Conservation (phyloP, 2,888 invertebrate genomes). For the Dasysyrphus albostriatus region DNA sequence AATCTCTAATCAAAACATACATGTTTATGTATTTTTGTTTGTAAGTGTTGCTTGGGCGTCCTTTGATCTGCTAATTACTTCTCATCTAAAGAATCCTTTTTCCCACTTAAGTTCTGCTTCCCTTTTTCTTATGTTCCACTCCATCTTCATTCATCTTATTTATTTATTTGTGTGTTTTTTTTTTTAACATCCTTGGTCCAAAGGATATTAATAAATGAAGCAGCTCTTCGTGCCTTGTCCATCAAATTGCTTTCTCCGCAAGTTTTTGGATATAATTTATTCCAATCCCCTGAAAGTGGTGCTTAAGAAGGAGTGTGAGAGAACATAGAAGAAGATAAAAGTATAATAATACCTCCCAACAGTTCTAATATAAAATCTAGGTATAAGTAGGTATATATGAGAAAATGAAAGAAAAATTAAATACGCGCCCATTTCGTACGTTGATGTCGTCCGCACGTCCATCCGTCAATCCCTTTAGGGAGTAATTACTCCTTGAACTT, state of each 20-base stretch:
- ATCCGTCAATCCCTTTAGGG: conserved; percentile 33
- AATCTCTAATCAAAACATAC: conserved; percentile 11
- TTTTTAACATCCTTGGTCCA: conserved; percentile 61
- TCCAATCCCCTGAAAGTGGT: conserved; percentile 51
- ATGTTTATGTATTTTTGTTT: background rate
- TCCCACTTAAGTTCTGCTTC: conserved; percentile 47
- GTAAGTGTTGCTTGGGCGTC: background rate
- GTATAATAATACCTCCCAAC: conserved; percentile 42
- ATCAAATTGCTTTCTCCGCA: conserved; percentile 42
- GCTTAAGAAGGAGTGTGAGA: background rate
- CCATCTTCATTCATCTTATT: conserved; percentile 71
- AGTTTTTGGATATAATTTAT: conserved; percentile 65
- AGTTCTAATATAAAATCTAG: background rate
- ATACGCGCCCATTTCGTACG: conserved; percentile 3
- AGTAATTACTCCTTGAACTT: conserved; percentile 55
- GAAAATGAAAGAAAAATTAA: conserved; percentile 53
- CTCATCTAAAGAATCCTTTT: conserved; percentile 66
- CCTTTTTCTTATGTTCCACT: conserved; percentile 34
- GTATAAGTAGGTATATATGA: background rate
- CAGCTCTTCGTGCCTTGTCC: conserved; percentile 45
- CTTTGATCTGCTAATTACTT: conserved; percentile 71
- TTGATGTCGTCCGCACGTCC: background rate
- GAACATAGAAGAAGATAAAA: background rate
- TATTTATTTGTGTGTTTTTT: conserved; percentile 10
- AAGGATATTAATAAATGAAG: conserved; percentile 69